Percentiles rank a stretch among this genome's conserved stretches.
These are phyloP conservation scores for Mesocricetus auratus DNA, from an alignment of 2,113 vertebrate species.

Conservation along the genomic window DNA sequence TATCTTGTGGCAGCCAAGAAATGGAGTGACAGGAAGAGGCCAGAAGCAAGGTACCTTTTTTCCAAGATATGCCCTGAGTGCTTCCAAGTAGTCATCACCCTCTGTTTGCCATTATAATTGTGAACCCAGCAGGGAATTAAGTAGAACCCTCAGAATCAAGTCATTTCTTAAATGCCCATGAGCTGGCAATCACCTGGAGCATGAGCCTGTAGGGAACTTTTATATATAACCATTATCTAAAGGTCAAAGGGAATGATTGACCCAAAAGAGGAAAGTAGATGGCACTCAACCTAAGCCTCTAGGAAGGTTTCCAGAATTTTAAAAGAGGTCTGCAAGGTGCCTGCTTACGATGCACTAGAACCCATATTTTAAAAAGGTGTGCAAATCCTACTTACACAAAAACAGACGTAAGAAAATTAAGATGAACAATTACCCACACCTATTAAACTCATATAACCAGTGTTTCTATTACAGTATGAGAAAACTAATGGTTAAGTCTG, in stretches of 20 bases:
- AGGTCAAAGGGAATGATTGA: background rate
- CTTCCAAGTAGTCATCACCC: background rate
- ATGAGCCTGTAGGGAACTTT: background rate
- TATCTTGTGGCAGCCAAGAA: background rate
- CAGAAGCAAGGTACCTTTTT: background rate
- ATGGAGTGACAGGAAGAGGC: background rate
- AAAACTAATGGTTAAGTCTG: background rate
- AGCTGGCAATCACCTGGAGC: background rate
- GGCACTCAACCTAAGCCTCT: background rate
- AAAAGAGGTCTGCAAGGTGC: background rate
- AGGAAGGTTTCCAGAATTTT: background rate
- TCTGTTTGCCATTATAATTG: background rate
- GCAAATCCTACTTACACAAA: background rate
- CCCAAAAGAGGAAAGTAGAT: background rate
- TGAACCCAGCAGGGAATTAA: background rate
- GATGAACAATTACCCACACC: background rate
- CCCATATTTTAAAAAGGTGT: background rate
- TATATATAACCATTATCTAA: background rate
- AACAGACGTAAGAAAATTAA: conserved; percentile 27
- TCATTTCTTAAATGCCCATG: background rate
- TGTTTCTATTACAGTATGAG: background rate
- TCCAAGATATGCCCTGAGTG: background rate
- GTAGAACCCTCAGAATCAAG: background rate
- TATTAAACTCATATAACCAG: background rate
- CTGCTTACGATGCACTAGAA: background rate